Conservation (phyloP, 1,140 invertebrate species). For the Macrotrachela quadricornifera region DNA sequence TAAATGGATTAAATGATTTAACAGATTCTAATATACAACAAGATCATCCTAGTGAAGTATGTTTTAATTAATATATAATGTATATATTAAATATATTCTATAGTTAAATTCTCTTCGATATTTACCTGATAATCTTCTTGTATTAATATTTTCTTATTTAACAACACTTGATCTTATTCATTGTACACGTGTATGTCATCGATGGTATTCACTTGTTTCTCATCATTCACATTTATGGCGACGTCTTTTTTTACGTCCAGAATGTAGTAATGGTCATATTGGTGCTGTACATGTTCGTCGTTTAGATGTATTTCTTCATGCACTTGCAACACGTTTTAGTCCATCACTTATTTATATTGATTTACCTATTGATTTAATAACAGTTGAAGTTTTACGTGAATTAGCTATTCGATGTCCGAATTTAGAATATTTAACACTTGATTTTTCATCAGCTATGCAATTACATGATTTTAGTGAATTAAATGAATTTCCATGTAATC, state of each 20-base stretch:
- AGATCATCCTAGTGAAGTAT: too few species aligned
- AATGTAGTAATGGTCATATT: slow-evolving; percentile 42
- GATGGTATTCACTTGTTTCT: slow-evolving; percentile 63
- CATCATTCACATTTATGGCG: slow-evolving; percentile 85
- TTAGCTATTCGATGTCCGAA: slow-evolving; percentile 88
- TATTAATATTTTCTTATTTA: slow-evolving; percentile 82
- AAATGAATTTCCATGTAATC: slow-evolving; percentile 85
- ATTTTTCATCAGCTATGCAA: slow-evolving; percentile 85
- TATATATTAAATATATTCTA: too few species aligned
- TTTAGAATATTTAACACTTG: slow-evolving; percentile 83
- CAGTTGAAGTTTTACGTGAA: slow-evolving; percentile 86
- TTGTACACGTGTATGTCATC: slow-evolving; percentile 63
- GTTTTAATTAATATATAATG: too few species aligned
- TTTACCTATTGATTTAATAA: slow-evolving; percentile 87
- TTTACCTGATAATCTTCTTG: slow-evolving; percentile 78
- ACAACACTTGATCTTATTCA: slow-evolving; percentile 70
- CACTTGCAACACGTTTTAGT: slow-evolving; percentile 38
- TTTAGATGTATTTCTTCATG: slow-evolving; percentile 20
- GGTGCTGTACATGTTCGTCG: slow-evolving; percentile 25
- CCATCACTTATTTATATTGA: slow-evolving; percentile 49
- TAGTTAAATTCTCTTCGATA: too few species aligned
- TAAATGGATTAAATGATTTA: too few species aligned
- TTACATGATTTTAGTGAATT: slow-evolving; percentile 90
- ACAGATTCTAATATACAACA: too few species aligned
- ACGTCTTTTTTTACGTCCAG: slow-evolving; percentile 79